These are phyloP conservation scores for Hylyphantes graminicola DNA, from an alignment of 1,140 invertebrate species.

Conservation along the genomic window DNA sequence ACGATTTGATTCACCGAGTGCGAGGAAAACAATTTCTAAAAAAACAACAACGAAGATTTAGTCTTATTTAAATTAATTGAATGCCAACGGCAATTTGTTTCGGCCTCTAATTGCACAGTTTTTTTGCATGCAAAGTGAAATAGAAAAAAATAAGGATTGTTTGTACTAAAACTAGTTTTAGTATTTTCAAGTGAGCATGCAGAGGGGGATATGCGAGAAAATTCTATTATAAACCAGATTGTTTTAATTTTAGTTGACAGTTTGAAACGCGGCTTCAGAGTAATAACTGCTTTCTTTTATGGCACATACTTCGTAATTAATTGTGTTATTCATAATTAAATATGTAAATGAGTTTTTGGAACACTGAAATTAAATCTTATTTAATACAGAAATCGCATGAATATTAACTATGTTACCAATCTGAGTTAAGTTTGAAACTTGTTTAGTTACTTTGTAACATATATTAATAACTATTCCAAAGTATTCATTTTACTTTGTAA, in stretches of 20 bases:
- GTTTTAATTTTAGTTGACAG: conserved; percentile 34
- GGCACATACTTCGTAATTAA: conserved; percentile 19
- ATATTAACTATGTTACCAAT: too few relatives aligned
- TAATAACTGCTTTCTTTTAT: conserved; percentile 22
- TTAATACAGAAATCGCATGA: too few relatives aligned
- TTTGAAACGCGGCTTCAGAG: neutral
- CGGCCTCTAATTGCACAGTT: conserved; percentile 8
- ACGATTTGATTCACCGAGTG: neutral
- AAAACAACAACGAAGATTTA: conserved; percentile 5
- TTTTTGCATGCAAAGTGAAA: conserved; percentile 27
- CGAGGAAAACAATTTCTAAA: neutral
- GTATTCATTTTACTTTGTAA: too few relatives aligned
- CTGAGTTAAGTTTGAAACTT: too few relatives aligned
- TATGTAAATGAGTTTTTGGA: conserved; percentile 28
- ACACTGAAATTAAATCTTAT: neutral
- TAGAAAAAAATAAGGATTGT: conserved; percentile 18
- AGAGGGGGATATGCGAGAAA: neutral
- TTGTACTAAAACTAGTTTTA: conserved; percentile 10
- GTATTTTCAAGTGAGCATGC: neutral
- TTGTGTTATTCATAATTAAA: conserved; percentile 34
- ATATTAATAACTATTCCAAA: too few relatives aligned
- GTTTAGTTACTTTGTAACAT: too few relatives aligned
- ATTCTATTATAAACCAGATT: neutral
- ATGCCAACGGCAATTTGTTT: conserved; percentile 37
- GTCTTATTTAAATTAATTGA: conserved; percentile 51